Evolutionary conservation across 2,888 invertebrate species (phyloP).

Genomic region (Abscondita cerata): DNA sequence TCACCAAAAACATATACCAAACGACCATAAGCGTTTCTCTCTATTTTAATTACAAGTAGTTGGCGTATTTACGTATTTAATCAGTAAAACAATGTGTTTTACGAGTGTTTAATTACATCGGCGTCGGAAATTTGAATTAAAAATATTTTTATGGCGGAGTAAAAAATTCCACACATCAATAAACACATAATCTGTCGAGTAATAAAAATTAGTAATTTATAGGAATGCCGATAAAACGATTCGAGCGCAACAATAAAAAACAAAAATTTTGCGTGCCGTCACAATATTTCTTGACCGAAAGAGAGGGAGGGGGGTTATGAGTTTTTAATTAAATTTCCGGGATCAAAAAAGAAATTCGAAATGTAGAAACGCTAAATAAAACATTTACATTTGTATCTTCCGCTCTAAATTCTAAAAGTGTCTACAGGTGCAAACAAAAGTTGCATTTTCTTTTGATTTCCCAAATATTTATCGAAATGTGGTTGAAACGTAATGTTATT

Average conservation of each 20-base stretch:
- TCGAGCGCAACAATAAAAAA: too few relatives aligned
- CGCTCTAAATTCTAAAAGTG: constrained; percentile 2
- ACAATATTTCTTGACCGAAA: too few relatives aligned
- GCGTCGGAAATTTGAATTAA: neutral
- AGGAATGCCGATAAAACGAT: too few relatives aligned
- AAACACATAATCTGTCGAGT: neutral
- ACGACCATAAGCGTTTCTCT: too few relatives aligned
- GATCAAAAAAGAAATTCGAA: neutral
- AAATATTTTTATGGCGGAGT: neutral
- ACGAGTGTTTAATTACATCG: neutral
- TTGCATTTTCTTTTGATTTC: neutral
- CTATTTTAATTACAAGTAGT: too few relatives aligned
- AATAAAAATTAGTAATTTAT: neutral
- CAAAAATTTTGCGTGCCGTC: too few relatives aligned
- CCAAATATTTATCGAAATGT: constrained; percentile 2
- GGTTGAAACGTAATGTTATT: constrained; percentile 7
- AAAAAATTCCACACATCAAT: constrained; percentile 9
- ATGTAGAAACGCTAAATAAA: too few relatives aligned
- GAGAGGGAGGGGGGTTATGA: too few relatives aligned
- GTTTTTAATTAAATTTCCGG: constrained; percentile 7
- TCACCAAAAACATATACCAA: too few relatives aligned
- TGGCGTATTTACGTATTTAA: too few relatives aligned
- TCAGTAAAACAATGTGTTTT: too few relatives aligned
- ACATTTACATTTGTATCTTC: neutral
- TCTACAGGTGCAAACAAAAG: neutral